phyloP scores from a whole-genome alignment of 2,113 vertebrate genomes.

The Pristiophorus japonicus region DNA sequence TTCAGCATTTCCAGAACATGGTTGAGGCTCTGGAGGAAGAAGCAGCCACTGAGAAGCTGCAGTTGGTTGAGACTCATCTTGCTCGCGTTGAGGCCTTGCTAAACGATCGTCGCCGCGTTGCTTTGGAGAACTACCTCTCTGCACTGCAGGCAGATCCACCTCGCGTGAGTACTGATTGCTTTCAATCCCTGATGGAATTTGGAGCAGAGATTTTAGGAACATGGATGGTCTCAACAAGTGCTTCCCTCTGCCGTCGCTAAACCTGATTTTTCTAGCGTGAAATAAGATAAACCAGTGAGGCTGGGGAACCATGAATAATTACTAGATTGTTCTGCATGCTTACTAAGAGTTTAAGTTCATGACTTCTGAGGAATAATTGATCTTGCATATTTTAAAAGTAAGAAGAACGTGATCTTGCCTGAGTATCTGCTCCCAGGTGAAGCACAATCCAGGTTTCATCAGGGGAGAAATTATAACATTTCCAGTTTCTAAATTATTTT shows the following conservation, averaged over 20 bases:
- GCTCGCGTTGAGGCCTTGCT: conserved; percentile 93
- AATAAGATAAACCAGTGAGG: not conserved
- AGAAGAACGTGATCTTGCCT: not conserved
- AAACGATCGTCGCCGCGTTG: conserved; percentile 83
- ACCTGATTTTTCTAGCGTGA: not conserved
- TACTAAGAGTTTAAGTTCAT: not conserved
- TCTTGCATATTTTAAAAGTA: not conserved
- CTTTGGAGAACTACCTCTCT: conserved; percentile 90
- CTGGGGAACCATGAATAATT: not conserved
- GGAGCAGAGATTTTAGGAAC: not conserved
- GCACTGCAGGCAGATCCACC: conserved; percentile 87
- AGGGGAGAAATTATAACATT: not conserved
- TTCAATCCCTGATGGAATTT: not conserved
- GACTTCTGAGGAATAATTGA: not conserved
- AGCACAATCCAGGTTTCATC: not conserved
- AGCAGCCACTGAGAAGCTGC: conserved; percentile 93
- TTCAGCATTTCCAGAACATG: conserved; percentile 89
- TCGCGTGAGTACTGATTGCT: conserved; percentile 55
- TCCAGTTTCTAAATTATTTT: not conserved
- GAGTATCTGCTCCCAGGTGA: not conserved
- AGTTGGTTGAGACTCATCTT: conserved; percentile 93
- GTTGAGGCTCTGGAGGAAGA: conserved; percentile 94
- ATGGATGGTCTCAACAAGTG: not conserved
- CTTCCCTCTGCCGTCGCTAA: not conserved
- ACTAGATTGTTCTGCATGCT: not conserved